phyloP scores from a whole-genome alignment of 2,888 invertebrate genomes.

The Nectonema munidae region DNA sequence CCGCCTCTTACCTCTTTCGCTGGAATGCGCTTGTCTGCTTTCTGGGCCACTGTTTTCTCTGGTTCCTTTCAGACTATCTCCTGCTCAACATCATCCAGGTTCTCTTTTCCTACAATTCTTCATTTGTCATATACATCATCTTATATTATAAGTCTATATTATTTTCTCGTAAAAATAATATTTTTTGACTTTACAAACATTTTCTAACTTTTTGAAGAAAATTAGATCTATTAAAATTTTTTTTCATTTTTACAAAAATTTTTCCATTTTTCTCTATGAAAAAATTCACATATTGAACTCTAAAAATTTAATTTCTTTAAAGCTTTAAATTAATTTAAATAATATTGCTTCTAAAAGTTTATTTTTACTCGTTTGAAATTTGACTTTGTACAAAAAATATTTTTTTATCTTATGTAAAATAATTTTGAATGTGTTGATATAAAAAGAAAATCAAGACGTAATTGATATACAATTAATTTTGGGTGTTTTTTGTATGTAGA shows the following conservation, averaged over 20 bases:
- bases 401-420: no score
- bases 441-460: no score
- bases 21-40: conserved; percentile 67
- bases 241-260: background rate
- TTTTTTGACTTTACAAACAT: no score
- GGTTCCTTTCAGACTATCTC: conserved; percentile 84
- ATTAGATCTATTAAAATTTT: no score
- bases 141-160: background rate
- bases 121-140: no score
- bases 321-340: background rate
- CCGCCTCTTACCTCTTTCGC: conserved; percentile 41
- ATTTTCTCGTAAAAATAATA: no score
- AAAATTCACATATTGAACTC: background rate
- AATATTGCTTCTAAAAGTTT: background rate
- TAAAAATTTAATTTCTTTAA: conserved; percentile 7
- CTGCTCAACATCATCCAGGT: conserved; percentile 53
- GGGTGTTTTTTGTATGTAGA: no score
- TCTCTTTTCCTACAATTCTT: conserved; percentile 15
- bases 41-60: conserved; percentile 55
- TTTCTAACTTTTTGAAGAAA: no score
- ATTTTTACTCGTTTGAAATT: no score
- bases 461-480: no score
- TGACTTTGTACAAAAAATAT: no score
- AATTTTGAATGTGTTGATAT: no score
- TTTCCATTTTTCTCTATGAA: background rate